Conservation (phyloP, 2,888 invertebrate genomes). For the Galerucella pusilla region DNA sequence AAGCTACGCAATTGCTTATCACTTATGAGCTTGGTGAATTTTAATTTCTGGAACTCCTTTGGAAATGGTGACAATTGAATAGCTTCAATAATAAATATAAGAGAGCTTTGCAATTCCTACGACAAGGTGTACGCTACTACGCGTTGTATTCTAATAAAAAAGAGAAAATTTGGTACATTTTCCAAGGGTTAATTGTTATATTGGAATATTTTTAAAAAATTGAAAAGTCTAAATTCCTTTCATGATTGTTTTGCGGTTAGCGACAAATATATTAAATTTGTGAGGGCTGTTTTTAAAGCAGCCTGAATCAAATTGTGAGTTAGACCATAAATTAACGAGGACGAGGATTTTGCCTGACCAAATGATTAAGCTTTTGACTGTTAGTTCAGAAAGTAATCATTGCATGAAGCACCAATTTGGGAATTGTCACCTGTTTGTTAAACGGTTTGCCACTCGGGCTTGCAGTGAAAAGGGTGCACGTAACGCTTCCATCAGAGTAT, state of each 20-base stretch:
- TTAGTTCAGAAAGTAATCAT: constrained; percentile 32
- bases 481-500: constrained; percentile 19
- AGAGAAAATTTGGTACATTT: too few species aligned
- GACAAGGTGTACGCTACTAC: too few species aligned
- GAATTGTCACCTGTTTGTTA: constrained; percentile 25
- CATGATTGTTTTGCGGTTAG: constrained; percentile 31
- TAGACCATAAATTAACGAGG: constrained; percentile 38
- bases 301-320: constrained; percentile 37
- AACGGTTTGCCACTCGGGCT: constrained; percentile 19
- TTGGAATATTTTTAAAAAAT: too few species aligned
- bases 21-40: too few species aligned
- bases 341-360: constrained; percentile 8
- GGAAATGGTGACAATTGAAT: too few species aligned
- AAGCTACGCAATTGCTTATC: too few species aligned
- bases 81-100: too few species aligned
- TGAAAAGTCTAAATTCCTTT: too few species aligned
- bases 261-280: constrained; percentile 38
- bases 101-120: too few species aligned
- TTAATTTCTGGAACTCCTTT: too few species aligned
- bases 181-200: too few species aligned
- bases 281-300: constrained; percentile 29
- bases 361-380: constrained; percentile 23
- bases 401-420: constrained; percentile 38
- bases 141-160: too few species aligned
- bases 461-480: constrained; percentile 35